Base-by-base conservation (phyloP, 1,140 invertebrate species). In the Bombus vancouverensis region DNA sequence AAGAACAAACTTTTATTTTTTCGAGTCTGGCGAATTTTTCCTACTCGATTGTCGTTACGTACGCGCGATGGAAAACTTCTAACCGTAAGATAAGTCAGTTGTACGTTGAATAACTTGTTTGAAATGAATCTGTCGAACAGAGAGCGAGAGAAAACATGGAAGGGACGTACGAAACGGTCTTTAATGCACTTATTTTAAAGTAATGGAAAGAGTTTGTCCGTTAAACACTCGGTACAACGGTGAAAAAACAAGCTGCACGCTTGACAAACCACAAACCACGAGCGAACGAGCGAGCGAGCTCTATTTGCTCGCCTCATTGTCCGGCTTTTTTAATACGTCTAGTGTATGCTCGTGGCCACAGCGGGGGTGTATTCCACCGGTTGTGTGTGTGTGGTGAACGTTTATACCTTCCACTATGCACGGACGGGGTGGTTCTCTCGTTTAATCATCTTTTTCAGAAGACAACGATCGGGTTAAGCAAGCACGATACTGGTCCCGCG, bases 401-500 rank as follows among this genome's bases (percentile, higher is more conserved):
- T 87, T 71, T 73, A 18, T 82, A n/a, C 83, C 47, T 53, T 53
- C 47, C 18, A 53, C 18, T 22, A 18, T 53, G 34, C 68, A 59
- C 74, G 1, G 74, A 44, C 1, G 37, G 53, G 85, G 72, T 72
- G 82, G 77, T 87, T 86, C 88, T 89, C 68, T 89, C 88, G 86
- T 93, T 93, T 90, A 88, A 93, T 93, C 92, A 92, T 93, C 89
- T 90, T 91, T 92, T 93, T 91, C 91, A 73, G 65, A 65, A 83
- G 84, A 88, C 87, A 90, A 89, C 86, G 88, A 87, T 88, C 88
- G 87, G 88, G 81, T 90, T 91, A 89, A 89, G 86, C 83, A 88
- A 92, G 85, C 74, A 85, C 59, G 83, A 83, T 85, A 39, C 39
- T 34, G 66, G 75, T 62, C 53, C 57, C 80, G 65, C 71, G 88